Evolutionary conservation across 2,888 invertebrate genomes (phyloP), one percentile per base, ranked within the genome.

Genomic region (Anaspis maculata): DNA sequence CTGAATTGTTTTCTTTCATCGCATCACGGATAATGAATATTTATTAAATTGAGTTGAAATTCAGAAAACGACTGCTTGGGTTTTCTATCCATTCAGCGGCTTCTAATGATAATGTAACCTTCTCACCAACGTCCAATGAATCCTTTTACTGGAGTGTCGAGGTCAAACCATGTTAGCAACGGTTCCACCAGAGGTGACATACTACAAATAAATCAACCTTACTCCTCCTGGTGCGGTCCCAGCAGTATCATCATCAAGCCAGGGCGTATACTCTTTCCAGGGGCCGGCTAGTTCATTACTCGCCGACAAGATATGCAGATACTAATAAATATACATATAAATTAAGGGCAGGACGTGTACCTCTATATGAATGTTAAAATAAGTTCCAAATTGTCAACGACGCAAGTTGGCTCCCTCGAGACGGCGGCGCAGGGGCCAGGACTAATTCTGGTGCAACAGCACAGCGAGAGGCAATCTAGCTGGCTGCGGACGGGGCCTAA

Each of bases 351-450:
- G 50, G 36, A 54, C 56, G 53, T 53, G 56, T 56, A 59, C 59
- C 61, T 64, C 61, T 64, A 64, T 68, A 69, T 69, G 68, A 69
- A 69, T 69, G 68, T 67, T 68, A 67, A 68, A 69, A 69, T 69
- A 69, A 68, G 66, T 67, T 68, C 66, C 62, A 68, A 69, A 68
- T 69, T 69, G 68, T 69, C 68, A 67, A 64, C 66, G 66, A 65
- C 66, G 61, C 62, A 64, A 67, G 59, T 68, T 61, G 48, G 45
- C 46, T 64, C 67, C 65, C 67, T 40, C 34, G 67, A 61, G 66
- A 54, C 45, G 48, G 41, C 40, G 34, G 46, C 41, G 48, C 44
- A 44, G 56, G 53, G 56, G 51, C 51, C 48, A 40, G 53, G 56
- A 53, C 57, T 58, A 57, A 59, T 61, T 60, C 53, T 52, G 47